Base-by-base conservation (phyloP, 2,888 invertebrate species). In the Conistra vaccinii region DNA sequence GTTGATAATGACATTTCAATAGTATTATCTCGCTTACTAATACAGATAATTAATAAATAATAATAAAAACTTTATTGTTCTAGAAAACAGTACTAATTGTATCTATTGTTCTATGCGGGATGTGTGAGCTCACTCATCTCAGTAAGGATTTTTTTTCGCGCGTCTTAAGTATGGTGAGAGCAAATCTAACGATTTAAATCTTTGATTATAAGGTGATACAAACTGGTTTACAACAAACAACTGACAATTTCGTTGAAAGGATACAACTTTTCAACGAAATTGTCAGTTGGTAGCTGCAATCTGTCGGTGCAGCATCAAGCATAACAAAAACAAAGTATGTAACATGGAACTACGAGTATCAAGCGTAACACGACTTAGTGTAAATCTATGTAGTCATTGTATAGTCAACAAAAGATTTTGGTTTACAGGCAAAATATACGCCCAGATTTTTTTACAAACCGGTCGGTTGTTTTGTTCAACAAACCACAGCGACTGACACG, bases 361-460 rank as follows among this genome's bases (percentile, higher is more conserved):
- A 57, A 71, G 48, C 29, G n/a, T 45, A 69, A 55, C 12, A 48
- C 45, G 6, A 45, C 6, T 7, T 58, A 58, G 12, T n/a, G 20
- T 26, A 57, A 39, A 48, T 48, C 26, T 48, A 51, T n/a, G n/a
- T 29, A 35, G n/a, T 2, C 67, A 57, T 23, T 17, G 35, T 70
- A 48, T 35, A 57, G 32, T 48, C 48, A 29, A 39, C 72, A 58
- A 10, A 73, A 71, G 32, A 73, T 17, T 72, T 48, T 69, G 10
- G 17, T 48, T 29, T 48, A 23, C 45, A 70, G 26, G 26, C 45
- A 45, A 65, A 4, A 26, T 29, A 42, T 42, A 62, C 10, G 1
- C 6, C 26, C 35, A n/a, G 0, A 17, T 61, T 42, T 61, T 35
- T n/a, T 17, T n/a, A n/a, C n/a, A 63, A 45, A 26, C 29, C 5